phyloP scores from a whole-genome alignment of 2,797 vertebrate species.

The Phaenicophaeus curvirostris region DNA sequence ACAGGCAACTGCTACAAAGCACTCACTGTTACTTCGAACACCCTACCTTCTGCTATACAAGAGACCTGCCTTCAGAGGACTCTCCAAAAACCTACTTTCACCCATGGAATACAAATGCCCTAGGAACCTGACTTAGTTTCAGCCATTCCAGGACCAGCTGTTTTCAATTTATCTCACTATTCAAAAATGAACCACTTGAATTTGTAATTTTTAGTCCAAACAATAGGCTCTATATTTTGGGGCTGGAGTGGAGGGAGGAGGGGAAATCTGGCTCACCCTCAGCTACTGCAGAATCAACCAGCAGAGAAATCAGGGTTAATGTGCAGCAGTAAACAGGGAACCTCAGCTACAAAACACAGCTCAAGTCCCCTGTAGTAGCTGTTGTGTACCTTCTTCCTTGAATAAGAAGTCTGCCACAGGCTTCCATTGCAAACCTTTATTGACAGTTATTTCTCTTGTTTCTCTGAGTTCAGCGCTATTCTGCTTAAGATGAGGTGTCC shows the following conservation, averaged over 20 bases:
- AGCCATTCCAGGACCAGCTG: conserved; percentile 24
- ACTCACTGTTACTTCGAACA: background rate
- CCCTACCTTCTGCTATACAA: background rate
- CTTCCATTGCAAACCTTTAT: background rate
- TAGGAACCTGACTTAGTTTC: background rate
- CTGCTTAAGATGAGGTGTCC: background rate
- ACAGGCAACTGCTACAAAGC: background rate
- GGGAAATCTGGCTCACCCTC: background rate
- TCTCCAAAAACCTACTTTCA: background rate
- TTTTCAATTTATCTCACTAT: background rate
- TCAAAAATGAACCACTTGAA: conserved; percentile 15
- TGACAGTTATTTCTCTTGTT: background rate
- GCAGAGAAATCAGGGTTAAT: background rate
- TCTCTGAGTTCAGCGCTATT: background rate
- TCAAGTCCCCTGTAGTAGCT: background rate
- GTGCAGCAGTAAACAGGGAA: background rate
- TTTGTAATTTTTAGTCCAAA: conserved; percentile 21
- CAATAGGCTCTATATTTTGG: conserved; percentile 17
- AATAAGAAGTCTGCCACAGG: background rate
- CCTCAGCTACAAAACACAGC: background rate
- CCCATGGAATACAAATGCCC: background rate
- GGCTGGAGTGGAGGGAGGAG: background rate
- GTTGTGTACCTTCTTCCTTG: background rate
- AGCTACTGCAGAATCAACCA: background rate
- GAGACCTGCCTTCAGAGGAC: background rate